Evolutionary conservation across 1,140 invertebrate species (phyloP), one percentile per base, ranked within the genome.

Genomic region (Drosophila lowei): DNA sequence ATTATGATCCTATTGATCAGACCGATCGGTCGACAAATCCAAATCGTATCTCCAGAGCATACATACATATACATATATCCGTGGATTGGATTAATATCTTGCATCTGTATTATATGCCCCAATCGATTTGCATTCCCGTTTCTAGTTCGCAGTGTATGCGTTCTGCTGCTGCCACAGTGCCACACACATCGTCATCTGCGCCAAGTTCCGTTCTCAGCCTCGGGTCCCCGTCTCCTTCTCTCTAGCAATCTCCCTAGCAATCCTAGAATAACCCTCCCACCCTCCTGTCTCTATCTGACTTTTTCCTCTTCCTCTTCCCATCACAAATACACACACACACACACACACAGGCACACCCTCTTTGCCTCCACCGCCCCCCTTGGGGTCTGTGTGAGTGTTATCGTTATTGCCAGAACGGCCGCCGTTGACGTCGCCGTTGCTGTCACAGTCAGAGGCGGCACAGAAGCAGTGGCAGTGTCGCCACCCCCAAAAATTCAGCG

Each of bases 111-210:
- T n/a, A n/a, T n/a, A n/a, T n/a, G 23, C 23, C 23, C 5, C 23
- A 23, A 23, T 25, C 3, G 23, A 25, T 25, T 25, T 25, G 23
- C 30, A 30, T 9, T 9, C 0, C 30, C 8, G 9, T 38, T 38
- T 38, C 1, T 13, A 1, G 34, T n/a, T 52, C 6, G 15, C 48
- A 78, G 79, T 83, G 79, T 38, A 60, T 75, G 73, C 47, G 61
- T 54, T 72, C 57, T 77, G 62, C 56, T 64, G 74, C 79, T 81
- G 74, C 62, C 79, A 83, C 60, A 54, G 68, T 62, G 59, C 11
- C 34, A 71, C 70, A 81, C 72, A 81, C 74, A 81, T 83, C 73
- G 79, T 77, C 79, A 81, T 81, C 72, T 81, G 73, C 62, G 67
- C 63, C 73, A 73, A 64, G 78, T 81, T 67, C 58, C 64, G 67